Evolutionary conservation across 2,797 vertebrate species (phyloP), one percentile per base, ranked within the genome.

Genomic region (Macrochelys suwanniensis): DNA sequence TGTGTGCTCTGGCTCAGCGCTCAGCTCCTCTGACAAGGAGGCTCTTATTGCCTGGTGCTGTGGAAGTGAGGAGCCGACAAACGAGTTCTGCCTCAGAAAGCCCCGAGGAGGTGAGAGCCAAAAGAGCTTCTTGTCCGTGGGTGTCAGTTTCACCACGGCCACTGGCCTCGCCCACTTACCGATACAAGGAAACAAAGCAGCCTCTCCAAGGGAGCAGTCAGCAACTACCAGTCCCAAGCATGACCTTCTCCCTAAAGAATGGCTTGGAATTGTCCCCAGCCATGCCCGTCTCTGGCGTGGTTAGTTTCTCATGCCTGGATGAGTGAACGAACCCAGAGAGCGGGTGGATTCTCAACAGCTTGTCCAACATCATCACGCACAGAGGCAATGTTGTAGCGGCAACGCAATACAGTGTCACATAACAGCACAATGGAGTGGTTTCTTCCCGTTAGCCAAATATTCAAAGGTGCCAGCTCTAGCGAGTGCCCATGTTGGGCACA

Each of bases 31-130:
- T 51, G 37, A 16, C 23, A 23, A 33, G 17, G 56, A 26, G 8
- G 25, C 25, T 13, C 56, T 26, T 11, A n/a, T 90, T 37, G 82
- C 95, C 94, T 84, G 93, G 93, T 94, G 92, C 94, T 15, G 50
- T 56, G 81, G 53, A 23, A 42, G 17, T 65, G 26, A 82, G 93
- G 78, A 65, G 61, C 6, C 1, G 95, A 96, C 80, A 0, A 97
- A 97, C 97, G 9, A 92, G 97, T 96, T 95, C 96, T 95, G 87
- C 95, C 94, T 95, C 94, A 31, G 80, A 13, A 9, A 9, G 0
- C 1, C 6, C 11, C 2, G 51, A 78, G 79, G 56, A 10, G 37
- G 89, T 87, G 28, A 23, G 0, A 80, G 13, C 59, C 3, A 3
- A 33, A 59, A 42, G 56, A 42, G 57, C 90, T 23, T 83, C 92